Conservation (phyloP, 2,888 invertebrate species). For the Heliothis peltigera region DNA sequence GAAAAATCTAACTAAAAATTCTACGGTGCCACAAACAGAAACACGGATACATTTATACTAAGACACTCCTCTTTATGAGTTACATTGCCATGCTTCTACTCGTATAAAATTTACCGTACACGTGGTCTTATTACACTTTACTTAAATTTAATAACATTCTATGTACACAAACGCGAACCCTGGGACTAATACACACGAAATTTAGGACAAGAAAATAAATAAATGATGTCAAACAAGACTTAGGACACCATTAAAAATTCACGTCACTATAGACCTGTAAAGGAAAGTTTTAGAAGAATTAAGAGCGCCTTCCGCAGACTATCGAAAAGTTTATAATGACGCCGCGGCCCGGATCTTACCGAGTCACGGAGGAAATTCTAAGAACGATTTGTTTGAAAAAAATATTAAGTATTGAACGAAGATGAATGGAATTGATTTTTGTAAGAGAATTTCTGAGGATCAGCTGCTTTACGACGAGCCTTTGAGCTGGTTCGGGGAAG, state of each 20-base stretch:
- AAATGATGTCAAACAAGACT: constrained; percentile 10
- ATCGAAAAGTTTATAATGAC: constrained; percentile 55
- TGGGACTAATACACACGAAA: too few relatives aligned
- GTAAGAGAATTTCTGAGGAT: not conserved
- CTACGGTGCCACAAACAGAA: too few relatives aligned
- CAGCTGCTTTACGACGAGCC: not conserved
- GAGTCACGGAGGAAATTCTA: constrained; percentile 26
- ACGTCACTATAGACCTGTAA: constrained; percentile 30
- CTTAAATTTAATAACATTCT: too few relatives aligned
- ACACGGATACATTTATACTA: too few relatives aligned
- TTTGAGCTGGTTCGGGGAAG: not conserved
- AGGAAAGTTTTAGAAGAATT: constrained; percentile 28
- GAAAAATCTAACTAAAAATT: too few relatives aligned
- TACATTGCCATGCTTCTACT: too few relatives aligned
- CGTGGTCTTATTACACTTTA: too few relatives aligned
- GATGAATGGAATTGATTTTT: not conserved
- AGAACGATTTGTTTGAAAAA: constrained; percentile 11
- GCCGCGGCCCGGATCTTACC: constrained; percentile 5
- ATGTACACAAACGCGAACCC: too few relatives aligned
- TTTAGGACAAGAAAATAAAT: not conserved
- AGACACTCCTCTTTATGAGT: too few relatives aligned
- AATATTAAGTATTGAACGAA: constrained; percentile 7
- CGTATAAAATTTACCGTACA: too few relatives aligned
- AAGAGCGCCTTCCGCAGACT: constrained; percentile 22
- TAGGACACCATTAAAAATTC: constrained; percentile 37